Percentiles rank a stretch among this genome's conserved stretches.
phyloP scores from a whole-genome alignment of 35 echinoderm and acorn worm genomes.

The Patiria miniata region DNA sequence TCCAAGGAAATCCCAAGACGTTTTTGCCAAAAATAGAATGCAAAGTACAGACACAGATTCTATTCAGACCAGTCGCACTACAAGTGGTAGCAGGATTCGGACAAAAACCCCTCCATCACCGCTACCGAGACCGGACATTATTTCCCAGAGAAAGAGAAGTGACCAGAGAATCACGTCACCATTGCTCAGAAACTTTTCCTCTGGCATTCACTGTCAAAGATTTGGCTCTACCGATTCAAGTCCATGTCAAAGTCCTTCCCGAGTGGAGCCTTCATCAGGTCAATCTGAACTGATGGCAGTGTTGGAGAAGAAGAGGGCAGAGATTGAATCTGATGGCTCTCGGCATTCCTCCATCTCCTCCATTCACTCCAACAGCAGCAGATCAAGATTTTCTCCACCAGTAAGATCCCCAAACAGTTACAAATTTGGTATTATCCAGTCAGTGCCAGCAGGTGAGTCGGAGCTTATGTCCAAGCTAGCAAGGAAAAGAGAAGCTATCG shows the following conservation, averaged over 20 bases:
- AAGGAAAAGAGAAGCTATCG: background rate
- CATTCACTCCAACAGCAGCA: background rate
- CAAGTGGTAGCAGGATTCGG: background rate
- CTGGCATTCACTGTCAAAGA: background rate
- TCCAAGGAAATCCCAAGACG: too few relatives aligned
- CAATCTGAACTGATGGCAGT: background rate
- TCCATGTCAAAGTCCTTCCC: background rate
- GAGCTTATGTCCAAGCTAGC: constrained; percentile 12
- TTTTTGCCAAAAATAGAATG: too few relatives aligned
- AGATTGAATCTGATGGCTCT: background rate
- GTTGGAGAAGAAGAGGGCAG: background rate
- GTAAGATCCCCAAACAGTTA: background rate
- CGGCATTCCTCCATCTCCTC: background rate
- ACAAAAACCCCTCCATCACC: background rate
- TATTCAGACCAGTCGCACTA: too few relatives aligned
- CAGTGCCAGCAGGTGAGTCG: background rate
- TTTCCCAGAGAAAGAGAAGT: background rate
- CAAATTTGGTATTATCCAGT: background rate
- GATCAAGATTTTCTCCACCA: background rate
- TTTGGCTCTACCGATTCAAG: constrained; percentile 7
- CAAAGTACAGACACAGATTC: too few relatives aligned
- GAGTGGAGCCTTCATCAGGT: background rate
- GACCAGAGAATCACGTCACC: background rate
- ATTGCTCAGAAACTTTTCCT: background rate
- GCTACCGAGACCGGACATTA: background rate